phyloP scores from a whole-genome alignment of 2,113 vertebrate species.

The Poeciliopsis prolifica region DNA sequence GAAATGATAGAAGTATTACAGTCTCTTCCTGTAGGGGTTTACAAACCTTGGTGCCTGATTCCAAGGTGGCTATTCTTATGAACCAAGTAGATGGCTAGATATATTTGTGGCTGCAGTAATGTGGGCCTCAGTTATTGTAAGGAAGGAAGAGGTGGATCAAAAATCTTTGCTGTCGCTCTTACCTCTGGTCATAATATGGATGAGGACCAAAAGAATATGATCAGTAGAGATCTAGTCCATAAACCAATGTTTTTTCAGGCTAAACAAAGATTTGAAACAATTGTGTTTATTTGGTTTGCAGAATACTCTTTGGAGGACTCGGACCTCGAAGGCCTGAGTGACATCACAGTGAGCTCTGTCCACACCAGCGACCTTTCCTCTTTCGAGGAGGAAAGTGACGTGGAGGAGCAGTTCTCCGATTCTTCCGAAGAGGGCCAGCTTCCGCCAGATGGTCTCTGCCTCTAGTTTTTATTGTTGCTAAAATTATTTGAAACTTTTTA shows the following conservation, averaged over 20 bases:
- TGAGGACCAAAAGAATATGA: no score
- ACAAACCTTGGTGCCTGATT: not conserved
- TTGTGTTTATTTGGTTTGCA: constrained; percentile 55
- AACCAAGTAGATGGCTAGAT: not conserved
- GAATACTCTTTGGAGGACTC: constrained; percentile 90
- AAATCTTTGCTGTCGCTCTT: not conserved
- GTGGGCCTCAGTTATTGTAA: not conserved
- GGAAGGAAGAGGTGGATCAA: not conserved
- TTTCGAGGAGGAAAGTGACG: constrained; percentile 94
- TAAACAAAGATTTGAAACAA: not conserved
- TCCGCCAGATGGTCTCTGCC: constrained; percentile 83
- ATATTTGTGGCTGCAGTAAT: not conserved
- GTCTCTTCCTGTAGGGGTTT: not conserved
- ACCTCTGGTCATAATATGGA: no score
- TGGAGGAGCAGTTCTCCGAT: constrained; percentile 85
- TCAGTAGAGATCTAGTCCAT: no score
- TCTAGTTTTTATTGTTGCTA: not conserved
- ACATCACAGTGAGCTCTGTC: constrained; percentile 98
- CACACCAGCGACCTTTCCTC: constrained; percentile 98
- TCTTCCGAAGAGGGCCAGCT: constrained; percentile 95
- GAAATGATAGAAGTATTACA: not conserved
- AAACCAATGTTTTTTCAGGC: not conserved
- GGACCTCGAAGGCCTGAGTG: constrained; percentile 92
- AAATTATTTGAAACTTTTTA: not conserved
- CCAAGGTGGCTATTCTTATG: not conserved